phyloP scores from a whole-genome alignment of 2,113 vertebrate species.

The Grantiella picta region DNA sequence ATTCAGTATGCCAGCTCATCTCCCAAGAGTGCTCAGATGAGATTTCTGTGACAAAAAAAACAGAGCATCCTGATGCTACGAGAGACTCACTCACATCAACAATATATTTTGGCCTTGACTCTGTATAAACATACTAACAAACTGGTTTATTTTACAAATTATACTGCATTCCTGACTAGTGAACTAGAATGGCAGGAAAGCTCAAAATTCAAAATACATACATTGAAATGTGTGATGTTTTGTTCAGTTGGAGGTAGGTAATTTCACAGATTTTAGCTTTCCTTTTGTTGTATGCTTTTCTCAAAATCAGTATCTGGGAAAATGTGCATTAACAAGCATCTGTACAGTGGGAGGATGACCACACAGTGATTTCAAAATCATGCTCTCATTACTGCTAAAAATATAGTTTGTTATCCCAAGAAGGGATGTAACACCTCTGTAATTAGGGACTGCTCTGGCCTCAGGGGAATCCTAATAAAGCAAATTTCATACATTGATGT shows the following conservation, averaged over 20 bases:
- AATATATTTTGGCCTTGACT: not conserved
- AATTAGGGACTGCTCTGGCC: conserved; percentile 60
- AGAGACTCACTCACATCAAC: not conserved
- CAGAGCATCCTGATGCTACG: not conserved
- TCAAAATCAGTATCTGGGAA: conserved; percentile 24
- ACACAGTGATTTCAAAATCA: conserved; percentile 58
- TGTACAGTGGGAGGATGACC: conserved; percentile 33
- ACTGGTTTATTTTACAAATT: not conserved
- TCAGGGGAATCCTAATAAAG: conserved; percentile 66
- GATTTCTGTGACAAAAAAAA: not conserved
- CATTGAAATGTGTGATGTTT: not conserved
- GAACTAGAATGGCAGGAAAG: not conserved
- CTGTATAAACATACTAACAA: not conserved
- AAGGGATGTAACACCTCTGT: conserved; percentile 62
- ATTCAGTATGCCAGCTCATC: not conserved
- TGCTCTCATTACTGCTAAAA: conserved; percentile 49
- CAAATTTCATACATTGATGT: conserved; percentile 73
- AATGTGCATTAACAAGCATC: conserved; percentile 48
- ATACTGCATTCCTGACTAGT: not conserved
- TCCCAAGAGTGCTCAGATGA: not conserved
- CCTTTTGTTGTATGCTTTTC: not conserved
- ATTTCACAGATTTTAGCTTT: not conserved
- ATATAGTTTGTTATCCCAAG: conserved; percentile 63
- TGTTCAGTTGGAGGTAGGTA: not conserved
- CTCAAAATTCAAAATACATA: not conserved